A percentile compares a stretch with the other conserved stretches of the same genome.
Evolutionary conservation across 2,113 vertebrate species (phyloP).

Genomic region (Nyctereutes procyonoides): DNA sequence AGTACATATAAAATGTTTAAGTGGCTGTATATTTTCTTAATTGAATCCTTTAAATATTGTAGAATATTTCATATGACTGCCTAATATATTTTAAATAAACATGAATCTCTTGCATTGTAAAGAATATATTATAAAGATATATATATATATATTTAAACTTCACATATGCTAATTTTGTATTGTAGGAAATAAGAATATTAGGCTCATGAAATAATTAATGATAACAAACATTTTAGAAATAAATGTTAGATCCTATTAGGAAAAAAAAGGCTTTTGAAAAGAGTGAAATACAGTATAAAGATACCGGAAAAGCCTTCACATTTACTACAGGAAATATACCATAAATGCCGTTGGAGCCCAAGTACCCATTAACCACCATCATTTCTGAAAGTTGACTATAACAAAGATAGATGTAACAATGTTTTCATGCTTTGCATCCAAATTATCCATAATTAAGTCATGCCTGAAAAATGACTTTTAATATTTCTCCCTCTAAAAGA

Average conservation of each 20-base stretch:
- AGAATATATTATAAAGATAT: background rate
- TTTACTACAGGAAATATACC: background rate
- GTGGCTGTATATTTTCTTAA: background rate
- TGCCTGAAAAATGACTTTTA: background rate
- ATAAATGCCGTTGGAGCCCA: background rate
- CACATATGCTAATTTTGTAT: background rate
- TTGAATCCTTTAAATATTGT: slow-evolving; percentile 11
- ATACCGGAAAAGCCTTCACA: background rate
- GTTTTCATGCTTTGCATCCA: background rate
- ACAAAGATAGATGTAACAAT: background rate
- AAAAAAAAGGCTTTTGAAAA: background rate
- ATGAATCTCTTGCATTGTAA: background rate
- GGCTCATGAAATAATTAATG: background rate
- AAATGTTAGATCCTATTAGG: background rate
- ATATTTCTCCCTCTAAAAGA: background rate
- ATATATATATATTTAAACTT: background rate
- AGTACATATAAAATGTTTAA: background rate
- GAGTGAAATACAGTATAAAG: background rate
- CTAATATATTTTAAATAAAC: background rate
- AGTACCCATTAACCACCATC: background rate
- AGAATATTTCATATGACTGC: background rate
- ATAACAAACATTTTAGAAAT: slow-evolving; percentile 27
- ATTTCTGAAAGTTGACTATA: background rate
- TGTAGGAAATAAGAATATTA: background rate
- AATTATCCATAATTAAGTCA: background rate